These are phyloP conservation scores for Drosophila baimaii DNA, from an alignment of 1,140 invertebrate species.

Conservation along the genomic window DNA sequence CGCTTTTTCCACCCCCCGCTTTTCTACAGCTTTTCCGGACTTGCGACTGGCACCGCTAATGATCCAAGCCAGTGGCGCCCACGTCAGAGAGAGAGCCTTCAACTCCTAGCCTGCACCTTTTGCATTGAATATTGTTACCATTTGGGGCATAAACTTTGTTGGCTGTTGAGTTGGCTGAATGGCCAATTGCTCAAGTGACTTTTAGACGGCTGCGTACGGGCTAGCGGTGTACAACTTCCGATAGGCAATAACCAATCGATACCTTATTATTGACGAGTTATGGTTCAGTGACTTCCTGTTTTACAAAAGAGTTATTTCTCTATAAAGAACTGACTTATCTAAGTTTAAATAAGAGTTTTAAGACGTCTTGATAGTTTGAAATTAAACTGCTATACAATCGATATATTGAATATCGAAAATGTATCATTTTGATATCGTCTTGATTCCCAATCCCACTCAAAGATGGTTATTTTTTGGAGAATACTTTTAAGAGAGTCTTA, in stretches of 20 bases:
- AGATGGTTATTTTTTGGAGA: no score
- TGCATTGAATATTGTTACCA: slow-evolving; percentile 16
- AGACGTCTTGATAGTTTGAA: no score
- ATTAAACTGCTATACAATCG: no score
- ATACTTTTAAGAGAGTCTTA: no score
- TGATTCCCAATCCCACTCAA: no score
- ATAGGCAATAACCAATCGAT: slow-evolving; percentile 26
- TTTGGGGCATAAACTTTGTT: slow-evolving; percentile 30
- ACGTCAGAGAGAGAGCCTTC: slow-evolving; percentile 52
- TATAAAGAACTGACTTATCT: no score
- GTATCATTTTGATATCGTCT: no score
- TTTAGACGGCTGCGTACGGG: slow-evolving; percentile 10
- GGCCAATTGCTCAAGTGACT: slow-evolving; percentile 45
- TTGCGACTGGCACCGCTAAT: slow-evolving; percentile 63
- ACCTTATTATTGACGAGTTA: slow-evolving; percentile 3
- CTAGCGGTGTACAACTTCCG: slow-evolving; percentile 8
- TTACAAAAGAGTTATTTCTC: no score
- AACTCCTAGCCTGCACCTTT: slow-evolving; percentile 9
- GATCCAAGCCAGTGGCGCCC: slow-evolving; percentile 71
- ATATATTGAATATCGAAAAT: no score
- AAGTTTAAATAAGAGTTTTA: not conserved
- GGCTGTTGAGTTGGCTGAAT: slow-evolving; percentile 16
- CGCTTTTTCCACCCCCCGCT: not conserved
- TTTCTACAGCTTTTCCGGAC: not conserved
- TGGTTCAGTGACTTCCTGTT: not conserved